Evolutionary conservation across 2,888 invertebrate species (phyloP), one percentile per base, ranked within the genome.

Genomic region (Drosophila lacicola): DNA sequence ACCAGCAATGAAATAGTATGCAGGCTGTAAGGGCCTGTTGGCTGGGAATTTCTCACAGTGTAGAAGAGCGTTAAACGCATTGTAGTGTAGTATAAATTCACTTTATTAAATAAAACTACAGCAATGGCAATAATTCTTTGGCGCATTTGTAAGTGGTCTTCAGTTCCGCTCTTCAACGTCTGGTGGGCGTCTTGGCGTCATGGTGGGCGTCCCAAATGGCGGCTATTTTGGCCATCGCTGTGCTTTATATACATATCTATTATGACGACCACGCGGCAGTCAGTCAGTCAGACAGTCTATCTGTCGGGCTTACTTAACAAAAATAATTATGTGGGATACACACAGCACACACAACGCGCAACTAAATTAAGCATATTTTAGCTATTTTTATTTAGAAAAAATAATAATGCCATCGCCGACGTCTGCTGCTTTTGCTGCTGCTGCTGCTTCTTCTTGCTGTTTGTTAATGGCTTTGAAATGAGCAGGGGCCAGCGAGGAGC

Each of bases 281-380:
- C 81, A 69, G 60, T 45, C 61, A 63, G 50, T 50, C 57, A 58
- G 61, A 36, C 68, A 61, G 80, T 47, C 71, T 46, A 57, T 21
- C 68, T 66, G 63, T 74, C 78, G 71, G 61, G 67, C 81, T 88
- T 88, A 87, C 82, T 83, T 88, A 83, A 88, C 75, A 81, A 56
- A 89, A 88, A 86, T 89, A 89, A 88, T 89, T 89, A 89, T 89
- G 89, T 86, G 85, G 85, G 89, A 86, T 88, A 75, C 74, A 82
- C 66, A 70, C 70, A 61, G 37, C 71, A 64, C 63, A 55, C 46
- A 60, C 55, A 56, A 47, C 57, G 42, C 53, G 57, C 74, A 78
- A 88, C 88, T 89, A 86, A 89, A 89, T 86, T 85, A 88, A 86
- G 89, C 89, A 86, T 86, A 89, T 85, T 82, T 89, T 75, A 75